Conservation (phyloP, 2,888 invertebrate genomes). For the Apoderus coryli region DNA sequence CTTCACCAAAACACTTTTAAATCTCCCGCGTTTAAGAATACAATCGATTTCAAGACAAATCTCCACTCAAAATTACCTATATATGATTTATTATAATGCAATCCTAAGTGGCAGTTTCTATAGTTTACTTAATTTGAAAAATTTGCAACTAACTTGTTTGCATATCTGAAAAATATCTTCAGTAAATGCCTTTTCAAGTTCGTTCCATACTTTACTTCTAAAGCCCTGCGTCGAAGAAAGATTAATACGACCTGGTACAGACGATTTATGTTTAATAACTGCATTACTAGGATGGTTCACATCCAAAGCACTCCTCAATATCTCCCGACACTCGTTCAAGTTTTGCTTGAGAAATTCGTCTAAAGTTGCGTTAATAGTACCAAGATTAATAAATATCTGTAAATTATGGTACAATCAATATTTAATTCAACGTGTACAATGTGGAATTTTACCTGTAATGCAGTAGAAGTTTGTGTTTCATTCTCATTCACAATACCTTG, state of each 20-base stretch:
- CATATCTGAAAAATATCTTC: conserved; percentile 57
- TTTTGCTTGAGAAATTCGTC: conserved; percentile 38
- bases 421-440: conserved; percentile 1
- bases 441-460: conserved; percentile 40
- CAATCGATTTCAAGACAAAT: too few relatives aligned
- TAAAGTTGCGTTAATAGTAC: conserved; percentile 36
- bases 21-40: too few relatives aligned
- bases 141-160: conserved; percentile 55
- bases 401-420: conserved; percentile 16
- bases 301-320: conserved; percentile 38
- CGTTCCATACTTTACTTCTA: conserved; percentile 67
- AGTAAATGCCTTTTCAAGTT: conserved; percentile 74
- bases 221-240: conserved; percentile 34
- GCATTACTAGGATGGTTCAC: conserved; percentile 24
- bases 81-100: too few relatives aligned
- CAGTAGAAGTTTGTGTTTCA: conserved; percentile 46
- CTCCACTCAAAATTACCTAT: too few relatives aligned
- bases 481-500: conserved; percentile 67
- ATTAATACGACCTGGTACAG: conserved; percentile 44
- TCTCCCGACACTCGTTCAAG: conserved; percentile 37
- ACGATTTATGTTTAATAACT: conserved; percentile 26
- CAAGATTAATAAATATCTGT: conserved; percentile 32
- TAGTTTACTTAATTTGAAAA: too few relatives aligned
- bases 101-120: too few relatives aligned
- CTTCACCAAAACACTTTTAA: conserved; percentile 7